phyloP scores from a whole-genome alignment of 2,797 vertebrate genomes.

The Glossophaga mutica region DNA sequence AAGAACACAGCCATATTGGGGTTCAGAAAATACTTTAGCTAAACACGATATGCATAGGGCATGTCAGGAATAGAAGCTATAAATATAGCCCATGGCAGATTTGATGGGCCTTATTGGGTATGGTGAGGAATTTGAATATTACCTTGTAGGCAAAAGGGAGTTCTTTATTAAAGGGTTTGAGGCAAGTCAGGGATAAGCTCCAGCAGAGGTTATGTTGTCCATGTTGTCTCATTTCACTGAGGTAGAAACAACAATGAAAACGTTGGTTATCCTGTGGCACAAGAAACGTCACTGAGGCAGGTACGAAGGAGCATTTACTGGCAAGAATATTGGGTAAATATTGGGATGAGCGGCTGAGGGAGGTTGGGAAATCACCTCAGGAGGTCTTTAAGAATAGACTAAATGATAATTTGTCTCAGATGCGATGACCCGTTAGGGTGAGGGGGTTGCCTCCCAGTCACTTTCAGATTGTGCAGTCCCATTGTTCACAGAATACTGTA shows the following conservation, averaged over 20 bases:
- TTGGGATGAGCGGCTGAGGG: neutral
- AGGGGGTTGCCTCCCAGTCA: neutral
- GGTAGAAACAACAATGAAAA: neutral
- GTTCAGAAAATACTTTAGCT: neutral
- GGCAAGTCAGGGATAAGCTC: neutral
- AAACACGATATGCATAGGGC: neutral
- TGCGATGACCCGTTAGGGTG: conserved; percentile 39
- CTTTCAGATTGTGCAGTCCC: neutral
- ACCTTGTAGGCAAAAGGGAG: neutral
- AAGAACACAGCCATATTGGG: neutral
- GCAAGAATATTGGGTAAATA: conserved; percentile 21
- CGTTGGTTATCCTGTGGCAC: neutral
- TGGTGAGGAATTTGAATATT: neutral
- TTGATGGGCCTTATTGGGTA: neutral
- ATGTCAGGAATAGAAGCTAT: neutral
- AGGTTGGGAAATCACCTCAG: conserved; percentile 33
- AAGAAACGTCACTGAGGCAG: neutral
- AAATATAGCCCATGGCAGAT: neutral
- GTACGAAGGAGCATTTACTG: conserved; percentile 14
- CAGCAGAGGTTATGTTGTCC: neutral
- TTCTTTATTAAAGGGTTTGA: neutral
- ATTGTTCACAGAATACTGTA: neutral
- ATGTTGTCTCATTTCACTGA: neutral
- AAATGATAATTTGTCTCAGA: conserved; percentile 35
- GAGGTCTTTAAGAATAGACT: conserved; percentile 49